A percentile compares a stretch with the other conserved stretches of the same genome.
These are phyloP conservation scores for Lagopus muta DNA, from an alignment of 2,113 vertebrate species.

Conservation along the genomic window DNA sequence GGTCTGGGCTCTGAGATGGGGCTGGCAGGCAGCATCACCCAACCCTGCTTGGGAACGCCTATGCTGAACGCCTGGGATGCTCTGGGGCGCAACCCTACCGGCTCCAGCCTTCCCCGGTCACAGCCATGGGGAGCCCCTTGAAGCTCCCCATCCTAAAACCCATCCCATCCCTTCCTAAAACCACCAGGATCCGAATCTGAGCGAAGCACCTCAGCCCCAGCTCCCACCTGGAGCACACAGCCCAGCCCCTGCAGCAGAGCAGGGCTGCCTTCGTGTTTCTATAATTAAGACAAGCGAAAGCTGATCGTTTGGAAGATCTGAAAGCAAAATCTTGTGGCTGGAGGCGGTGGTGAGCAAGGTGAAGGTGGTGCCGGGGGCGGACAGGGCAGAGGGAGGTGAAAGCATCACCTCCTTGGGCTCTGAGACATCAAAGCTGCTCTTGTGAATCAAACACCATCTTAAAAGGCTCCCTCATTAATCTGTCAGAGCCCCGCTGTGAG, in stretches of 20 bases:
- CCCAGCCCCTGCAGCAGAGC: background rate
- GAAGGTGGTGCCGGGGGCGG: background rate
- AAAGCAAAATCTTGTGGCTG: background rate
- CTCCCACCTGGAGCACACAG: background rate
- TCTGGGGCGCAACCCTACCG: background rate
- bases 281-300: background rate
- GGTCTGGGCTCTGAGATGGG: accelerated
- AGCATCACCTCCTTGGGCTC: background rate
- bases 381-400: background rate
- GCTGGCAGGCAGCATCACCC: background rate
- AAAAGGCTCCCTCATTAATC: background rate
- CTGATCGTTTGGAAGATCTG: background rate
- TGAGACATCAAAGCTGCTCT: background rate
- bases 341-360: background rate
- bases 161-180: background rate
- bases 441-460: background rate
- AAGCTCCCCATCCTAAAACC: too few relatives aligned
- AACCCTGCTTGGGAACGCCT: background rate
- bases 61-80: too few relatives aligned
- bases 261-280: background rate
- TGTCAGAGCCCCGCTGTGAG: background rate
- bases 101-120: accelerated
- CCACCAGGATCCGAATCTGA: background rate
- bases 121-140: background rate
- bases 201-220: background rate